Base-by-base conservation (phyloP, 2,888 invertebrate species). In the Tetragonula carbonaria region DNA sequence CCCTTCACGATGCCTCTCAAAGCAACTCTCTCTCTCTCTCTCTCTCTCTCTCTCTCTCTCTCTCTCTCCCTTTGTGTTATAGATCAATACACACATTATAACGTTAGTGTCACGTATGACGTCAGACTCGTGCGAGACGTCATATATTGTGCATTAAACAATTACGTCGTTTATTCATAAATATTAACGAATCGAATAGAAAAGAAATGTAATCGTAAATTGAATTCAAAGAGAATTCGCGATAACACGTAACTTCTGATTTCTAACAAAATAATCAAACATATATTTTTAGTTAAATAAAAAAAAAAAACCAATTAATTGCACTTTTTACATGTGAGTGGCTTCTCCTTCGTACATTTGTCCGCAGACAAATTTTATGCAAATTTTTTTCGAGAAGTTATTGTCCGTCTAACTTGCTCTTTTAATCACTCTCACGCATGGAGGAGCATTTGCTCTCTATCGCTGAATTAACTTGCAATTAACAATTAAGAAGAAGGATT, bases 1-100 rank as follows among this genome's bases (percentile, higher is more conserved):
- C 38, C 38, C 63, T 63, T 23, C 18, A n/a, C 80, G 63, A 70
- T n/a, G 57, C 70, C 63, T 65, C 38, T 16, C 13, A 63, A 51
- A 28, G 55, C 45, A 62, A 4, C 45, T 45, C 45, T 11, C 45
- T 8, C 45, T 45, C 45, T 8, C 45, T 45, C 38, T 38, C 38
- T 38, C 38, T 38, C 38, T 45, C 38, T 38, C 38, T 38, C 38
- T 38, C 38, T 38, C 38, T 38, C 38, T 45, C 38, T 38, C 38
- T 38, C 38, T 38, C 38, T 4, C 38, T 0, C 13, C 23, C 57
- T 59, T 23, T n/a, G 14, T n/a, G 23, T 28, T 78, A 72, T 50
- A 55, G 16, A 50, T 65, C 45, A 23, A 23, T 62, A 28, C 18
- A 59, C 57, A 5, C n/a, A 57, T 57, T 23, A 59, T 11, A 59